Conservation (phyloP, 53 echinoderm and acorn worm species). For the Paracentrotus lividus region DNA sequence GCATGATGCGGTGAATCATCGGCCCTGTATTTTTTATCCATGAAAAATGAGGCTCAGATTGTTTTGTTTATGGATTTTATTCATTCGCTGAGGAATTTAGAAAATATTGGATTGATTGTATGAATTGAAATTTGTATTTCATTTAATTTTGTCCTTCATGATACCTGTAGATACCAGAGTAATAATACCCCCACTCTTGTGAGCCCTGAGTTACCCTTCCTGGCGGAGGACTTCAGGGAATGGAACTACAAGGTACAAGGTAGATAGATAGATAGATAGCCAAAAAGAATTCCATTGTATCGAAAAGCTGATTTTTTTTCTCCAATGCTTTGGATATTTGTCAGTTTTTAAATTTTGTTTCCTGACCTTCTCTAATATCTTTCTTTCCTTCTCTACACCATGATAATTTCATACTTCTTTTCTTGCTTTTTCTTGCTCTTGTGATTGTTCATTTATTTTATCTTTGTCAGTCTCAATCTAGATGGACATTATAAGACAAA, state of each 20-base stretch:
- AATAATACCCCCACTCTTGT: too few species aligned
- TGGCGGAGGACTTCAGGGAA: too few species aligned
- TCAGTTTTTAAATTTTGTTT: background rate
- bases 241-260: too few species aligned
- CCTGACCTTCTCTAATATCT: background rate
- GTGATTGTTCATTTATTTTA: background rate
- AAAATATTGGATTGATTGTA: background rate
- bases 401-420: background rate
- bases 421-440: background rate
- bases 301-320: background rate
- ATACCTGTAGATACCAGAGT: background rate
- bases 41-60: background rate
- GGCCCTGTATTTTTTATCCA: background rate
- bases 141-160: background rate
- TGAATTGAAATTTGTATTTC: background rate
- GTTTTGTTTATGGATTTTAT: conserved; percentile 46
- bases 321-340: background rate
- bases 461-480: background rate
- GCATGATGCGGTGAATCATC: conserved; percentile 4
- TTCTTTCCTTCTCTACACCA: background rate
- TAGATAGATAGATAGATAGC: too few species aligned
- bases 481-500: too few species aligned
- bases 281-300: background rate
- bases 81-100: background rate
- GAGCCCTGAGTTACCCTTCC: too few species aligned